These are phyloP conservation scores for Trichomalopsis sarcophagae DNA, from an alignment of 1,140 invertebrate genomes.

Conservation along the genomic window DNA sequence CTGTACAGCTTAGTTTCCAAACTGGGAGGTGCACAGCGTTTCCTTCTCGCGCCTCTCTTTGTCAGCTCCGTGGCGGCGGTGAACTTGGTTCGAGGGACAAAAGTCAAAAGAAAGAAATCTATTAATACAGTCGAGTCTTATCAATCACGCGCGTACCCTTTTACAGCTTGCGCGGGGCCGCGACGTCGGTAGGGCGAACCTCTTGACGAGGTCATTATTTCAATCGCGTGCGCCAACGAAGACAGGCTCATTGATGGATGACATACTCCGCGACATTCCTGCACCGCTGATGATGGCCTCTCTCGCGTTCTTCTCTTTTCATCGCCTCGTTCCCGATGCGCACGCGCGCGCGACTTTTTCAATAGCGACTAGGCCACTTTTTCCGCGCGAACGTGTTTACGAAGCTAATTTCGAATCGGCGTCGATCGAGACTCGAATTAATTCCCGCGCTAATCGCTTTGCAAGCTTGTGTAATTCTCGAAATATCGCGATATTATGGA, in stretches of 20 bases:
- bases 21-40: neutral
- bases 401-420: neutral
- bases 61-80: too few species aligned
- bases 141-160: conserved; percentile 28
- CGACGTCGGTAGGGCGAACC: neutral
- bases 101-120: neutral
- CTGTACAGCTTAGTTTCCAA: conserved; percentile 15
- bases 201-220: conserved; percentile 10
- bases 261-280: conserved; percentile 7
- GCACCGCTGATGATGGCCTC: neutral
- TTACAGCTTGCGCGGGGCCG: neutral
- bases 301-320: neutral
- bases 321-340: neutral
- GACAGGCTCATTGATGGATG: conserved; percentile 18
- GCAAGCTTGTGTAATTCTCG: neutral
- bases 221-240: conserved; percentile 1
- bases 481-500: neutral
- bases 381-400: neutral
- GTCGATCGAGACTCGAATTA: neutral
- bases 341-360: neutral
- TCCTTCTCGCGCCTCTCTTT: neutral
- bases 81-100: neutral
- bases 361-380: neutral
- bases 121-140: conserved; percentile 19
- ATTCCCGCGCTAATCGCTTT: neutral